Conservation (phyloP, 2,113 vertebrate genomes). For the Dendropsophus ebraccatus region DNA sequence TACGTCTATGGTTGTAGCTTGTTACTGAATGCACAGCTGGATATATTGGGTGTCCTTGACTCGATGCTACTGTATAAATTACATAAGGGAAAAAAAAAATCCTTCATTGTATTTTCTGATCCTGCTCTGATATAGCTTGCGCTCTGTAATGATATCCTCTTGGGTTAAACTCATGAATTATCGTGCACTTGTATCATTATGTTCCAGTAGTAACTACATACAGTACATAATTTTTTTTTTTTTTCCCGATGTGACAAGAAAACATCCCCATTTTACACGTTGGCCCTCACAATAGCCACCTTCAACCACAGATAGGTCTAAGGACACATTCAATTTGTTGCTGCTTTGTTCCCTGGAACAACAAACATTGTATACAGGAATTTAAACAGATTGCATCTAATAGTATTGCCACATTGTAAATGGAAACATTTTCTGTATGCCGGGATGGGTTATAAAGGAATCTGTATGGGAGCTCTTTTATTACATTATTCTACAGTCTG, state of each 20-base stretch:
- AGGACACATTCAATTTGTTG: constrained; percentile 11
- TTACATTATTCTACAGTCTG: constrained; percentile 5
- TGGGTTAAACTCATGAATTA: not conserved
- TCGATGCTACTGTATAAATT: too few relatives aligned
- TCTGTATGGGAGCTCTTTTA: not conserved
- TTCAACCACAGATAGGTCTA: not conserved
- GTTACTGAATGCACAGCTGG: too few relatives aligned
- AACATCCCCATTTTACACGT: not conserved
- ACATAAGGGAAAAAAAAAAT: too few relatives aligned
- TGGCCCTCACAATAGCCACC: not conserved
- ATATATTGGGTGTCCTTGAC: too few relatives aligned
- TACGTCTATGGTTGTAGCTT: too few relatives aligned
- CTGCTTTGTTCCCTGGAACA: constrained; percentile 3
- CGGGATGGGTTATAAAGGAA: not conserved
- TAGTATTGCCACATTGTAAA: not conserved
- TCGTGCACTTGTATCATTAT: not conserved
- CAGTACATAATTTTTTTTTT: not conserved
- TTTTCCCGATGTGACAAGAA: not conserved
- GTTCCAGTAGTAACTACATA: not conserved
- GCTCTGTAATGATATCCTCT: not conserved
- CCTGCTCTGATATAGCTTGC: not conserved
- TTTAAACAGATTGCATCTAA: constrained; percentile 2
- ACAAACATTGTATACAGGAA: constrained; percentile 13
- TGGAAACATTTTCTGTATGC: constrained; percentile 1
- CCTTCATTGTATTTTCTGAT: not conserved